These are phyloP conservation scores for Himalopsyche japonica DNA, from an alignment of 2,888 invertebrate species.

Conservation along the genomic window DNA sequence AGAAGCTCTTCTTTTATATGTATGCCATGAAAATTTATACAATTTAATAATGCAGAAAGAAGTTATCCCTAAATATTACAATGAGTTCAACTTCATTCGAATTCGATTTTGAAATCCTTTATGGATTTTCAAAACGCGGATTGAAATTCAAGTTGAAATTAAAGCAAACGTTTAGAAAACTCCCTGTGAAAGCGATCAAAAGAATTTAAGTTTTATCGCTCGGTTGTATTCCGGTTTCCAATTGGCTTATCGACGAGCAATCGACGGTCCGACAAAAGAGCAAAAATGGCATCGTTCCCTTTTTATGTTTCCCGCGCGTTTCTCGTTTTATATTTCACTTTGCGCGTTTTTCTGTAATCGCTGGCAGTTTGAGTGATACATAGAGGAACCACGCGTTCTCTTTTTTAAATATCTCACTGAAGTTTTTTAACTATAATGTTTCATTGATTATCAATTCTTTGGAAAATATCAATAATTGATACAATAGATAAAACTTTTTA, in stretches of 20 bases:
- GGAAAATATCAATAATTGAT: too few species aligned
- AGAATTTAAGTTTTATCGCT: background rate
- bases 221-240: slow-evolving; percentile 14
- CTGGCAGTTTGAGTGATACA: slow-evolving; percentile 32
- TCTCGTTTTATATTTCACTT: slow-evolving; percentile 28
- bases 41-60: background rate
- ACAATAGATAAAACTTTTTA: too few species aligned
- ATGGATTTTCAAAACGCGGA: background rate
- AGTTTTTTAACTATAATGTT: too few species aligned
- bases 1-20: too few species aligned
- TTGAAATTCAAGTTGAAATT: background rate
- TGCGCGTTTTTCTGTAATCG: slow-evolving; percentile 34
- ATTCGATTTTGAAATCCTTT: background rate
- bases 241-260: slow-evolving; percentile 37
- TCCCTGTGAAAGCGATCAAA: background rate
- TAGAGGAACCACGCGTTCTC: background rate
- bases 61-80: background rate
- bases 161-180: background rate
- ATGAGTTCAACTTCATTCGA: background rate
- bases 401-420: too few species aligned
- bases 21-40: too few species aligned
- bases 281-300: slow-evolving; percentile 27
- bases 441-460: too few species aligned
- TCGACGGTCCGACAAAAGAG: slow-evolving; percentile 32
- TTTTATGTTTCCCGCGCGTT: slow-evolving; percentile 29